Base-by-base conservation (phyloP, 2,888 invertebrate genomes). In the Drosophila ezoana region DNA sequence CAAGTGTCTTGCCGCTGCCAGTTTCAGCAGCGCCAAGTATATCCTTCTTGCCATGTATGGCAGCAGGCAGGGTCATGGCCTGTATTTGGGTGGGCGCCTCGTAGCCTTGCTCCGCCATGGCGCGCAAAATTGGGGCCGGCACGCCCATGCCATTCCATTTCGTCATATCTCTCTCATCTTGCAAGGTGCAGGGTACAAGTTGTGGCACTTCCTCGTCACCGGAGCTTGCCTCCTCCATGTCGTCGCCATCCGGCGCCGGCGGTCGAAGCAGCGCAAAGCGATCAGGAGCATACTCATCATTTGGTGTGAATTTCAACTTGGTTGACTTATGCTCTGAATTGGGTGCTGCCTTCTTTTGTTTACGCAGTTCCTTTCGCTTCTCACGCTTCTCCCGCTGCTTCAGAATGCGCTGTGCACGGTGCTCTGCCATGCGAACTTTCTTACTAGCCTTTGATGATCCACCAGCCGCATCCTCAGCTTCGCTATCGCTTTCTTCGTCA, bases 21-120 rank as follows among this genome's bases (percentile, higher is more conserved):
- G 99, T 99, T 93, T 99, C 98, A 3, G 99, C 99, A 59, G 99
- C 99, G n/a, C 99, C 99, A 1, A 99, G 92, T 78, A 99, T 97
- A 92, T 99, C 99, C 92, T 96, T 94, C 49, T 95, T 94, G 41
- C 95, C 98, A 90, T 96, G 94, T 83, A 98, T 95, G 37, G 98
- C 97, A 48, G 97, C 94, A 0, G 97, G 96, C 43, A 98, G 92
- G 0, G 96, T 95, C 66, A 96, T 90, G 18, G 94, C 93, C 91
- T 99, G 99, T 88, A 99, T 99, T 81, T 95, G 94, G 0, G 99
- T 99, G 0, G 99, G 99, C 20, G 94, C 93, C 41, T 93, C 93
- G 91, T 98, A 98, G 0, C 95, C 95, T 76, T 95, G 93, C 65
- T 97, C 96, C 13, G 94, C 93, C 0, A 99, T 91, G 0, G 97